These are phyloP conservation scores for Rhipidura dahli DNA, from an alignment of 2,113 vertebrate species.

Conservation along the genomic window DNA sequence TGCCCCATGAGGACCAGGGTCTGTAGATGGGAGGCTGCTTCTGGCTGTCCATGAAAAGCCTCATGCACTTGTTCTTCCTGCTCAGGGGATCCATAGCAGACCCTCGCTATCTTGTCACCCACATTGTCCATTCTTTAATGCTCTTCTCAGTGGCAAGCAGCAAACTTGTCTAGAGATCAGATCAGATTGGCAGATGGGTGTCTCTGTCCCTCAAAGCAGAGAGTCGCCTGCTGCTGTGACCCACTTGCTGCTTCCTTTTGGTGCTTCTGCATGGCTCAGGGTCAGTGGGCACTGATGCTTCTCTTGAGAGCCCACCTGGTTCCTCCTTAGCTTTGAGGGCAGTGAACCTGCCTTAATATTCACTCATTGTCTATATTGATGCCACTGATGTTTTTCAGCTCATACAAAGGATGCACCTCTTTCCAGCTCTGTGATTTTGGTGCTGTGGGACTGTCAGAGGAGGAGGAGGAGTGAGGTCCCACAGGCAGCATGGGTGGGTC, in stretches of 20 bases:
- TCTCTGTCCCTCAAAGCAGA: rapidly evolving
- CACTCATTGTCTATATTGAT: background rate
- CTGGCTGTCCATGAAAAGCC: background rate
- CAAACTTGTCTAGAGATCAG: background rate
- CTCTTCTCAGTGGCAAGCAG: background rate
- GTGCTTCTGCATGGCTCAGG: background rate
- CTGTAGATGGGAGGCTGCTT: background rate
- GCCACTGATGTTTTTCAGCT: background rate
- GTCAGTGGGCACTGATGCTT: rapidly evolving
- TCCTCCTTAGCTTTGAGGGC: background rate
- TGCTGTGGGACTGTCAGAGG: background rate
- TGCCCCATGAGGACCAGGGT: background rate
- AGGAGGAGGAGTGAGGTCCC: background rate
- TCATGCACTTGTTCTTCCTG: background rate
- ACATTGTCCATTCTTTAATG: background rate
- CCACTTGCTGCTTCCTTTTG: rapidly evolving
- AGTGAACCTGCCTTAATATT: background rate
- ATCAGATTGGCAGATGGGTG: background rate
- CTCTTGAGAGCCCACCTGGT: background rate
- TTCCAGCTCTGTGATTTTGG: background rate
- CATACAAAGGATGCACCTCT: background rate
- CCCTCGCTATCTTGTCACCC: background rate
- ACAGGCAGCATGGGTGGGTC: rapidly evolving
- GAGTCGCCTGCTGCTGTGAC: background rate
- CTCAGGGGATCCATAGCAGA: background rate